Conservation (phyloP, 1,140 invertebrate species). For the Nylanderia fulva region DNA sequence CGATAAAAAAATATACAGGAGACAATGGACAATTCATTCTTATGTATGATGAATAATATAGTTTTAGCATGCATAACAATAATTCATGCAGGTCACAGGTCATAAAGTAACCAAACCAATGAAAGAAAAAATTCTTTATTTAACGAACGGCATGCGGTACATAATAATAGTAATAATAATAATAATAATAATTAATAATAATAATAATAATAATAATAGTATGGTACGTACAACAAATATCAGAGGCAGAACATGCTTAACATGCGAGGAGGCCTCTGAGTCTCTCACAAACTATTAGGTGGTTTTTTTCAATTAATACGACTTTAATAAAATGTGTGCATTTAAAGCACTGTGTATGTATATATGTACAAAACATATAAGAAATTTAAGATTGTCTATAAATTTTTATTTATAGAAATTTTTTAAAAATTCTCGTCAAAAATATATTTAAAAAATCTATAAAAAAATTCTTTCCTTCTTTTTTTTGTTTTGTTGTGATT, state of each 20-base stretch:
- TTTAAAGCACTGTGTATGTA: background rate
- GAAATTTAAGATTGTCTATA: no score
- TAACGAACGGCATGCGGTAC: conserved; percentile 83
- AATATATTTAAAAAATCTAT: conserved; percentile 25
- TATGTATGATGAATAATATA: conserved; percentile 63
- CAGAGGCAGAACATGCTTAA: conserved; percentile 76
- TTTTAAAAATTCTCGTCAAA: conserved; percentile 29
- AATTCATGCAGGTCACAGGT: conserved; percentile 79
- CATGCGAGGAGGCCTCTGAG: conserved; percentile 70
- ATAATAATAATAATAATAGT: conserved; percentile 77
- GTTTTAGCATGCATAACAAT: conserved; percentile 70
- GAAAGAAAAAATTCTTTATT: conserved; percentile 84
- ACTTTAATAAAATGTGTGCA: conserved; percentile 14
- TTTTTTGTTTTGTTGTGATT: conserved; percentile 13
- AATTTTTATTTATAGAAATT: no score
- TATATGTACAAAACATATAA: background rate
- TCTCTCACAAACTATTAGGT: conserved; percentile 42
- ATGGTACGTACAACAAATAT: conserved; percentile 74
- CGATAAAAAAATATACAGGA: conserved; percentile 31
- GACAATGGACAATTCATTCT: conserved; percentile 28
- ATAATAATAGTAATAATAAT: conserved; percentile 76
- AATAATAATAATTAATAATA: conserved; percentile 78
- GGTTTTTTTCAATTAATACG: conserved; percentile 16
- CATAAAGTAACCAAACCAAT: conserved; percentile 83
- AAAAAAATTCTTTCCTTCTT: conserved; percentile 24